Conservation (phyloP, 2,113 vertebrate genomes). For the Phaethornis superciliosus region DNA sequence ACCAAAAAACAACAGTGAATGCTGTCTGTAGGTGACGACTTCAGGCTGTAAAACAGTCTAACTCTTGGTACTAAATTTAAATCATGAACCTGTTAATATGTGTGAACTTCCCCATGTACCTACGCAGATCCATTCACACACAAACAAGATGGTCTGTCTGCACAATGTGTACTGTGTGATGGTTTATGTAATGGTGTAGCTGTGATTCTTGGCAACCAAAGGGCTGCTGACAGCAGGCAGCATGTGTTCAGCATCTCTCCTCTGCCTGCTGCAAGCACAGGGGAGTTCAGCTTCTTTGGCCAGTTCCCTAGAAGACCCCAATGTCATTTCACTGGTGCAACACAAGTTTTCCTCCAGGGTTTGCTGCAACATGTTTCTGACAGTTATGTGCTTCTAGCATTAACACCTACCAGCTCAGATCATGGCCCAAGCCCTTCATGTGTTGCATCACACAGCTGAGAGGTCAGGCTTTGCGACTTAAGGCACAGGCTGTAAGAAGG, state of each 20-base stretch:
- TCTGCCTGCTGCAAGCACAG: neutral
- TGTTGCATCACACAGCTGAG: neutral
- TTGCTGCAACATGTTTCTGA: neutral
- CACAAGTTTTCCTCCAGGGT: neutral
- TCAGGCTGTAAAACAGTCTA: neutral
- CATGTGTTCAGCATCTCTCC: neutral
- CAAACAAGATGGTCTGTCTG: conserved; percentile 32
- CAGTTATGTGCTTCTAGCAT: neutral
- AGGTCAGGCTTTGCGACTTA: rapidly evolving
- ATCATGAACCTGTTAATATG: conserved; percentile 27
- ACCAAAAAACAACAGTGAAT: neutral
- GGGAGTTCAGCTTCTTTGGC: neutral
- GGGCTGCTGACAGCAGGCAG: conserved; percentile 31
- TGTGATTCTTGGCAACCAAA: conserved; percentile 14
- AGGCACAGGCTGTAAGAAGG: neutral
- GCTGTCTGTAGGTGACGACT: neutral
- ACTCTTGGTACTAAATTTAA: conserved; percentile 13
- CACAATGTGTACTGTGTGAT: conserved; percentile 25
- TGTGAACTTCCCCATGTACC: conserved; percentile 26
- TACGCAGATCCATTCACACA: conserved; percentile 19
- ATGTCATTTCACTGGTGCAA: neutral
- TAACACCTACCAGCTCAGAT: neutral
- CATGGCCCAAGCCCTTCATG: rapidly evolving
- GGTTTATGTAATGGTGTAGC: conserved; percentile 18
- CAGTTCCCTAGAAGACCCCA: neutral